Base-by-base conservation (phyloP, 2,888 invertebrate genomes). In the Myopa testacea region DNA sequence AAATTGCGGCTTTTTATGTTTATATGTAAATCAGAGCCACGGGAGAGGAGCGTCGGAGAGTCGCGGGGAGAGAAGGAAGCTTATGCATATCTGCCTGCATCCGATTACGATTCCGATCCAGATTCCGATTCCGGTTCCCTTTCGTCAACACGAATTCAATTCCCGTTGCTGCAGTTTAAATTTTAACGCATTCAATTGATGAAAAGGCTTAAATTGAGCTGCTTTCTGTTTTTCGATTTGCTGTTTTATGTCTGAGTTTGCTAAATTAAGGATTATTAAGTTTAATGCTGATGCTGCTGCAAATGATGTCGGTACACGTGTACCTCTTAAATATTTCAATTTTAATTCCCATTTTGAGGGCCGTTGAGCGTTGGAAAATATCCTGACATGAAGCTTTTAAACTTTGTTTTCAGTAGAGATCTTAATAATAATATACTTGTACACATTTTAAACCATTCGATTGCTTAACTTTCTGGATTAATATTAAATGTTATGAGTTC, bases 81-180 rank as follows among this genome's bases (percentile, higher is more conserved):
- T 45, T 45, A 45, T 45, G 45, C 45, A 45, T 45, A 45, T 45
- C 45, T 45, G 7, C 7, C 45, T 45, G 45, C 45, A 45, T 8
- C 45, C 45, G 45, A 1, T 8, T 45, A 6, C 55, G 55, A n/a
- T n/a, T 55, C 55, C 55, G 14, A 12, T n/a, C 10, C n/a, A 26
- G 26, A 45, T 8, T 45, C 55, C 55, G 55, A n/a, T n/a, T 55
- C 55, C 55, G 12, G 55, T n/a, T 55, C n/a, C 16, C 5, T 55
- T 55, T 37, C 70, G 34, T 34, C 34, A 34, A 50, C 55, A 50
- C 55, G 38, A 55, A 70, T 70, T 55, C 37, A 37, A 70, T 55
- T 70, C 55, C 70, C 70, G 34, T 70, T 55, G 45, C 19, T 45
- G 58, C 58, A 70, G 52, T 70, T 70, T 70, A 45, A 50, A 55